These are phyloP conservation scores for Trilocha varians DNA, from an alignment of 2,888 invertebrate species.

Conservation along the genomic window DNA sequence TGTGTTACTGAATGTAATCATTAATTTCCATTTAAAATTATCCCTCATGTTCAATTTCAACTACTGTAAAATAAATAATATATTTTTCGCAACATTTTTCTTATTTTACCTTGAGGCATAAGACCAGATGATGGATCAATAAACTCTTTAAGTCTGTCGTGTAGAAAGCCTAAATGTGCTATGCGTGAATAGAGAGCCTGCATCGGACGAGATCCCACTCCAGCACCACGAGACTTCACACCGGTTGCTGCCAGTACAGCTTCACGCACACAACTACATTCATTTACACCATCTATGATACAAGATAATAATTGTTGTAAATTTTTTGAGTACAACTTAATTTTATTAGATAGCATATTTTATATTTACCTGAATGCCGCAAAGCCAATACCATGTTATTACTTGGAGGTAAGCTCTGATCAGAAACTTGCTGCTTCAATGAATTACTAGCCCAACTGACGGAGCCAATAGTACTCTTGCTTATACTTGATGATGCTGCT, in stretches of 20 bases:
- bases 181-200: constrained; percentile 81
- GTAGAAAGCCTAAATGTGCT: constrained; percentile 89
- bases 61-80: too few relatives aligned
- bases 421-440: constrained; percentile 40
- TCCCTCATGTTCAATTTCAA: background rate
- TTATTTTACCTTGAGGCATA: constrained; percentile 69
- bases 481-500: constrained; percentile 38
- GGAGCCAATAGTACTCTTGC: constrained; percentile 56
- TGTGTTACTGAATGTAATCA: too few relatives aligned
- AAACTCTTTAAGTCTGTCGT: constrained; percentile 85
- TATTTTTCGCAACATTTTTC: too few relatives aligned
- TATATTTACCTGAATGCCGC: constrained; percentile 28
- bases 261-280: constrained; percentile 76
- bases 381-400: constrained; percentile 44
- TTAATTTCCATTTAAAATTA: too few relatives aligned
- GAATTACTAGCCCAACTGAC: constrained; percentile 41
- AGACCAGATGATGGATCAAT: constrained; percentile 81
- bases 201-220: constrained; percentile 52
- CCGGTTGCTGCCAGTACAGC: constrained; percentile 91
- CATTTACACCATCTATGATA: constrained; percentile 33
- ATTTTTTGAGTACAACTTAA: too few relatives aligned
- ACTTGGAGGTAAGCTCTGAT: constrained; percentile 47
- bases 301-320: too few relatives aligned
- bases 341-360: background rate
- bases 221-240: constrained; percentile 82